These are phyloP conservation scores for Biston betularia DNA, from an alignment of 2,888 invertebrate genomes.

Conservation along the genomic window DNA sequence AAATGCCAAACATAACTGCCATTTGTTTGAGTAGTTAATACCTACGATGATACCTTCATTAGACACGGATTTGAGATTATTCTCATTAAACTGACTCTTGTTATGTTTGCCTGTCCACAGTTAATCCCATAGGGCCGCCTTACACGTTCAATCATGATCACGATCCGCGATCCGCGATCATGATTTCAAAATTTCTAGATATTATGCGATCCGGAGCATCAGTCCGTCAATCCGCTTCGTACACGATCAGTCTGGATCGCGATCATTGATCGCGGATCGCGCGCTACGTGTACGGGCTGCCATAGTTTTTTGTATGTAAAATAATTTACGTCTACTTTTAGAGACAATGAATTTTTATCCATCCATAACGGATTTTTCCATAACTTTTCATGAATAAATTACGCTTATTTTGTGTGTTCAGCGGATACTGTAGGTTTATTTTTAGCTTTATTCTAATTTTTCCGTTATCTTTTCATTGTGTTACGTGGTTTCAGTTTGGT, in stretches of 20 bases:
- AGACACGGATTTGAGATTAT: slow-evolving; percentile 5
- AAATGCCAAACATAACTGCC: background rate
- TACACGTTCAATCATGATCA: no score
- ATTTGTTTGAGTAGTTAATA: background rate
- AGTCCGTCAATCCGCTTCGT: no score
- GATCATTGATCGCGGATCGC: no score
- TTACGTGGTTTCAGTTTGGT: slow-evolving; percentile 7
- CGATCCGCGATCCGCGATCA: no score
- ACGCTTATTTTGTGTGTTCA: slow-evolving; percentile 19
- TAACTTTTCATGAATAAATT: slow-evolving; percentile 24
- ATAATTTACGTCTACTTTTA: background rate
- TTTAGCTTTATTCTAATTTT: slow-evolving; percentile 20
- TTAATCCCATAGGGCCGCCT: no score
- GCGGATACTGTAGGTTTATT: slow-evolving; percentile 3
- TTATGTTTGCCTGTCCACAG: background rate
- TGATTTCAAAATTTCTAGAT: no score
- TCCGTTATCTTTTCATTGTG: slow-evolving; percentile 29
- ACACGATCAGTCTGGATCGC: no score
- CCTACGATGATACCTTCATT: background rate
- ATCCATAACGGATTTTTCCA: slow-evolving; percentile 2
- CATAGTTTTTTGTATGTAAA: no score
- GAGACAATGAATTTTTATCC: slow-evolving; percentile 13
- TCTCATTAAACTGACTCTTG: background rate
- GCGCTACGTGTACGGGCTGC: no score
- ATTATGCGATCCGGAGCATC: no score